phyloP scores from a whole-genome alignment of 2,113 vertebrate species.

The Thalassarche chlororhynchos region DNA sequence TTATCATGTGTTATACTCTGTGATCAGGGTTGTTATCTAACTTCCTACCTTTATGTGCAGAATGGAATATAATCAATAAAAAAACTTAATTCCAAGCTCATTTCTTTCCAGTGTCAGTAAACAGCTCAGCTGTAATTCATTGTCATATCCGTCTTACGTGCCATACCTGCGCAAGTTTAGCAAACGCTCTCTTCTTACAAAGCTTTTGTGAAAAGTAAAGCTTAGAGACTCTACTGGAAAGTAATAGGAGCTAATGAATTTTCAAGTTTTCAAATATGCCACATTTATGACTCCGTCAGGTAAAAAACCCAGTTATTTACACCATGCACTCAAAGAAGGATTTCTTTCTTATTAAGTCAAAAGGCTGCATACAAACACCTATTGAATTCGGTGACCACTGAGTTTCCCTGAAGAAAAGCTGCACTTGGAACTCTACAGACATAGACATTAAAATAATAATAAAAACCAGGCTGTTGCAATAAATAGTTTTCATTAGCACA shows the following conservation, averaged over 20 bases:
- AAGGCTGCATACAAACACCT: neutral
- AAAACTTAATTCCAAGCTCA: neutral
- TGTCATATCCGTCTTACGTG: neutral
- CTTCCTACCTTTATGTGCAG: neutral
- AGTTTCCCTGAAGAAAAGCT: neutral
- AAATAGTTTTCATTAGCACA: neutral
- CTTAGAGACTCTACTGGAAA: neutral
- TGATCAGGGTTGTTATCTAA: slow-evolving; percentile 10
- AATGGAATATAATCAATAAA: slow-evolving; percentile 14
- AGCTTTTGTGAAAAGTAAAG: neutral
- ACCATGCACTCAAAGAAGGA: neutral
- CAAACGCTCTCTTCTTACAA: neutral
- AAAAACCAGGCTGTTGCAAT: neutral
- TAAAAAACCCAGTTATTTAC: neutral
- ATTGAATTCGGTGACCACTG: neutral
- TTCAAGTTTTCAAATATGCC: neutral
- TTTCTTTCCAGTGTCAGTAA: slow-evolving; percentile 7
- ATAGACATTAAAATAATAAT: neutral
- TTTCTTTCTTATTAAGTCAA: neutral
- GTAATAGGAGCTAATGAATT: neutral
- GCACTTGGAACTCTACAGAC: neutral
- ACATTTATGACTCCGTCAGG: neutral
- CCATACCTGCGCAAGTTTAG: neutral
- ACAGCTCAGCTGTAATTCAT: neutral
- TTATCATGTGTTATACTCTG: slow-evolving; percentile 16